These are phyloP conservation scores for Horisme vitalbata DNA, from an alignment of 2,888 invertebrate species.

Conservation along the genomic window DNA sequence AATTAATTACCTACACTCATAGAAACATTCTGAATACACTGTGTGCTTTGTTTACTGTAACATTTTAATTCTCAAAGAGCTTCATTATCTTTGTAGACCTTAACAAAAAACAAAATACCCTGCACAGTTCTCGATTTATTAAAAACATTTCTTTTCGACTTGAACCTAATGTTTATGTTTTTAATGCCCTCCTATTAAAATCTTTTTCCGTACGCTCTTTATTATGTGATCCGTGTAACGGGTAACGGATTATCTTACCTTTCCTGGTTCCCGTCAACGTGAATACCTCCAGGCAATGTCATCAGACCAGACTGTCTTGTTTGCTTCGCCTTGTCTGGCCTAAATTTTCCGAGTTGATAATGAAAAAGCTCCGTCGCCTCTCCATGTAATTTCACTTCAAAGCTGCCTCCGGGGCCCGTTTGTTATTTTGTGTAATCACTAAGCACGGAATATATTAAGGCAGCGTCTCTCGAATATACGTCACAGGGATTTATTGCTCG, in stretches of 20 bases:
- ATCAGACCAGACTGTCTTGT: slow-evolving; percentile 41
- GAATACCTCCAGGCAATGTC: slow-evolving; percentile 35
- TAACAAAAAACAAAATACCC: no score
- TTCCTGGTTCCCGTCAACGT: slow-evolving; percentile 28
- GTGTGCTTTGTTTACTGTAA: no score
- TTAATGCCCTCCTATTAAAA: neutral
- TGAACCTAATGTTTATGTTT: neutral
- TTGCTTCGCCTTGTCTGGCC: slow-evolving; percentile 54
- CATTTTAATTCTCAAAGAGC: no score
- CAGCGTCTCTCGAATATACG: slow-evolving; percentile 37
- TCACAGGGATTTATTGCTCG: slow-evolving; percentile 25
- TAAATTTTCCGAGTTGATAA: slow-evolving; percentile 74
- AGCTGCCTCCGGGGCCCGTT: slow-evolving; percentile 57
- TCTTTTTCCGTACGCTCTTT: neutral
- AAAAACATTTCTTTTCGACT: no score
- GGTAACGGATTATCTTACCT: slow-evolving; percentile 14
- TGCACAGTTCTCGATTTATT: no score
- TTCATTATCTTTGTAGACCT: no score
- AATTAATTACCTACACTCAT: neutral
- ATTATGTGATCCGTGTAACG: slow-evolving; percentile 1
- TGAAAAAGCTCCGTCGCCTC: slow-evolving; percentile 68
- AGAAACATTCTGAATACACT: neutral
- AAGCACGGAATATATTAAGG: slow-evolving; percentile 57
- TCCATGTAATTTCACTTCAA: slow-evolving; percentile 66
- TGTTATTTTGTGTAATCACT: slow-evolving; percentile 69